phyloP scores from a whole-genome alignment of 2,113 vertebrate species.

The Tympanuchus pallidicinctus region DNA sequence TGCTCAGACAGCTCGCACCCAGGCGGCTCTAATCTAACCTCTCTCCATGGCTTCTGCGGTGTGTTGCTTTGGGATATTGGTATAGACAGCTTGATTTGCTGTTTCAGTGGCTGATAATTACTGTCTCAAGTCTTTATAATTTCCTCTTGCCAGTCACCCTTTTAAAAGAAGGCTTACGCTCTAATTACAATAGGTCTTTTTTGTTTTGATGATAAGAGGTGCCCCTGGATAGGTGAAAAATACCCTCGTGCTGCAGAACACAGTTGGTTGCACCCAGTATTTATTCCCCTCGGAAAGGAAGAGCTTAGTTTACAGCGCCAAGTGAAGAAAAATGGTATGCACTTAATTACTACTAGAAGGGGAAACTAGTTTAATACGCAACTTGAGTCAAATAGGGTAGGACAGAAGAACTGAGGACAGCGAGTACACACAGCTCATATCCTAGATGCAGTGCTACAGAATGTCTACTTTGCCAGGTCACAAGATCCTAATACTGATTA shows the following conservation, averaged over 20 bases:
- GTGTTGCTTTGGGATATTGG: not conserved
- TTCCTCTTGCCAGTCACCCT: not conserved
- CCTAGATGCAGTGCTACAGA: not conserved
- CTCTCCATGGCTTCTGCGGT: not conserved
- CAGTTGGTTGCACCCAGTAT: accelerated
- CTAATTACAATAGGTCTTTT: not conserved
- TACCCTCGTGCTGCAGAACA: not conserved
- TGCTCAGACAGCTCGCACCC: slow-evolving; percentile 30
- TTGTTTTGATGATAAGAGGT: not conserved
- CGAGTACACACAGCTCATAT: not conserved
- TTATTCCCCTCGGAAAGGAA: not conserved
- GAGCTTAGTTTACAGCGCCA: not conserved
- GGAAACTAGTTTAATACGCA: not conserved
- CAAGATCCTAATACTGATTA: not conserved
- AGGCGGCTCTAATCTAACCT: not conserved
- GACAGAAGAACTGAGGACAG: not conserved
- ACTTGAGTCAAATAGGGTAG: not conserved
- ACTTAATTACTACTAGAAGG: not conserved
- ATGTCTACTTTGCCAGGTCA: not conserved
- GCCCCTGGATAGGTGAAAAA: not conserved
- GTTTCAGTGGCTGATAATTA: not conserved
- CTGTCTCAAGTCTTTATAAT: not conserved
- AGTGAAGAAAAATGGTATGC: not conserved
- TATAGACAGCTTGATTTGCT: slow-evolving; percentile 30
- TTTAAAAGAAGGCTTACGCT: not conserved